Evolutionary conservation across 30 jellyfish, hydroid and myxozoan genomes (phyloP).

Genomic region (Rhopilema esculentum): DNA sequence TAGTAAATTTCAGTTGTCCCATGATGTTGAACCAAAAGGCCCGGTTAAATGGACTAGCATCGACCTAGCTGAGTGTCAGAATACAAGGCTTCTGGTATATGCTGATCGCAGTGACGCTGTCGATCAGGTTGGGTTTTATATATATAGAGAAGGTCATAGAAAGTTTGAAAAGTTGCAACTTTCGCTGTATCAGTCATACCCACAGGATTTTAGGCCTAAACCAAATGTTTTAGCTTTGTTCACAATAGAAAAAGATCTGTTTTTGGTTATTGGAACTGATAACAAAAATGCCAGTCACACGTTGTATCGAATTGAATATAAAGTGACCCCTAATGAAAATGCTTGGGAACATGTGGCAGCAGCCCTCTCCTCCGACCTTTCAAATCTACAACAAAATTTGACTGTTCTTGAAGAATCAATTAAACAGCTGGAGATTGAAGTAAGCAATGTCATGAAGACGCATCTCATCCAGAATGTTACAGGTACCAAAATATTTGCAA

Average conservation of each 20-base stretch:
- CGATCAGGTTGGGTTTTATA: constrained; percentile 80
- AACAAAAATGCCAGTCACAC: constrained; percentile 42
- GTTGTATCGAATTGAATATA: constrained; percentile 60
- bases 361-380: constrained; percentile 18
- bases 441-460: constrained; percentile 7
- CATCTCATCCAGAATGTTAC: constrained; percentile 52
- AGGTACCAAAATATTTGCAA: constrained; percentile 27
- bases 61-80: constrained; percentile 68
- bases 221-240: constrained; percentile 73
- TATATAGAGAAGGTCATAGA: constrained; percentile 51
- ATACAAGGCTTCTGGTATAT: constrained; percentile 58
- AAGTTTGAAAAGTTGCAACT: constrained; percentile 65
- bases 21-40: constrained; percentile 61
- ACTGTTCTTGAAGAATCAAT: constrained; percentile 6
- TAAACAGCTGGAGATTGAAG: constrained; percentile 10
- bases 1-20: constrained; percentile 51
- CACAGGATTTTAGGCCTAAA: constrained; percentile 50
- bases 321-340: constrained; percentile 33
- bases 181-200: constrained; percentile 42
- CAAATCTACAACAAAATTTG: constrained; percentile 13
- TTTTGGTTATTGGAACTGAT: constrained; percentile 65
- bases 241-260: constrained; percentile 44
- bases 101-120: constrained; percentile 70
- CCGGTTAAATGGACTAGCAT: constrained; percentile 72
- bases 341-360: constrained; percentile 65